A percentile compares a stretch with the other conserved stretches of the same genome.
phyloP scores from a whole-genome alignment of 2,113 vertebrate species.

The Carassius auratus region DNA sequence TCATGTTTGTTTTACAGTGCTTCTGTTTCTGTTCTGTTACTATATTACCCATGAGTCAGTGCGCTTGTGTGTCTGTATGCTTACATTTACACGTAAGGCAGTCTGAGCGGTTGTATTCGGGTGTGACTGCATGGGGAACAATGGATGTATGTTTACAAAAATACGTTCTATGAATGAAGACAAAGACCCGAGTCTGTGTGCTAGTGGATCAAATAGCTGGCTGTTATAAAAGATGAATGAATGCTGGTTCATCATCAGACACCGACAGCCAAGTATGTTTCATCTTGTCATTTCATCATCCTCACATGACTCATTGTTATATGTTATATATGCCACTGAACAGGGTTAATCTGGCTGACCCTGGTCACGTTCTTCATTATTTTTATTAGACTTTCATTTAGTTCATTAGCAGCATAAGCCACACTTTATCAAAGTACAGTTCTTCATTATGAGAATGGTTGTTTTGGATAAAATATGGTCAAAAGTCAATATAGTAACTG shows the following conservation, averaged over 20 bases:
- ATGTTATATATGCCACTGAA: background rate
- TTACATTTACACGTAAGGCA: background rate
- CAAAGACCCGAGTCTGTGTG: background rate
- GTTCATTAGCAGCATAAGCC: background rate
- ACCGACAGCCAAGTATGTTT: background rate
- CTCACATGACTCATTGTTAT: conserved; percentile 26
- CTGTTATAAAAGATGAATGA: conserved; percentile 49
- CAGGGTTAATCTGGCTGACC: background rate
- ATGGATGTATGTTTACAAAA: conserved; percentile 41
- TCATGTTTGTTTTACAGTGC: conserved; percentile 58
- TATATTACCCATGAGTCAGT: background rate
- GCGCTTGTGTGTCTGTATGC: background rate
- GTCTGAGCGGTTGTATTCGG: conserved; percentile 38
- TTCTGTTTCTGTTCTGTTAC: conserved; percentile 42
- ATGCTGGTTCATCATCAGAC: background rate
- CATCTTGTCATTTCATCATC: background rate
- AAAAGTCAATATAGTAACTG: background rate
- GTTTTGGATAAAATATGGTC: background rate
- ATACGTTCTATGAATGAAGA: conserved; percentile 44
- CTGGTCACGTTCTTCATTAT: conserved; percentile 2
- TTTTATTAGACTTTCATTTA: background rate
- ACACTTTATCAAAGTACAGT: background rate
- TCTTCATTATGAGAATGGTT: background rate
- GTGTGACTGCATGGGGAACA: conserved; percentile 43
- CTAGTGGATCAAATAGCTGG: conserved; percentile 42